Conservation (phyloP, 2,888 invertebrate genomes). For the Stenodera caucasica region DNA sequence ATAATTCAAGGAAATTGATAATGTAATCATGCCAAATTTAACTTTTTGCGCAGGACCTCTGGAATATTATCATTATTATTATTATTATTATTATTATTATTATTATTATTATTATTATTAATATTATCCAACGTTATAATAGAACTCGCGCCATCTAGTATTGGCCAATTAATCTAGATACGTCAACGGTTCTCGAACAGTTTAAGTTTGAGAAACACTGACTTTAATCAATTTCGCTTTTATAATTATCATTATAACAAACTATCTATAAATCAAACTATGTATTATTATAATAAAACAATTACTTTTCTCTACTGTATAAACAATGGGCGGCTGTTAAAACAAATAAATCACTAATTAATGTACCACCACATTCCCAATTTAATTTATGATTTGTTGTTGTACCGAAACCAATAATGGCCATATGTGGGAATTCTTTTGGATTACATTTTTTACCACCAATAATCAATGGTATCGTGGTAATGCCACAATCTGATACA, state of each 20-base stretch:
- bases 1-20: neutral
- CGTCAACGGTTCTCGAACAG: too few relatives aligned
- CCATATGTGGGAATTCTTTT: slow-evolving; percentile 25
- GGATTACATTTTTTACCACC: slow-evolving; percentile 8
- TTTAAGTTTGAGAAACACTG: too few relatives aligned
- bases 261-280: too few relatives aligned
- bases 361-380: slow-evolving; percentile 67
- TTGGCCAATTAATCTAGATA: too few relatives aligned
- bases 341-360: slow-evolving; percentile 65
- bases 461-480: slow-evolving; percentile 6
- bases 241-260: too few relatives aligned
- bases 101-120: too few relatives aligned
- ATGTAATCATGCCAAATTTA: neutral
- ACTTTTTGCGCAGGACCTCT: neutral
- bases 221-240: too few relatives aligned
- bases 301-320: slow-evolving; percentile 7
- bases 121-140: too few relatives aligned
- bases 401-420: slow-evolving; percentile 13
- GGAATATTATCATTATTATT: neutral
- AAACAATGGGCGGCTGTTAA: slow-evolving; percentile 70
- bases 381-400: slow-evolving; percentile 35
- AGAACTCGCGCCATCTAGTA: too few relatives aligned
- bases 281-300: neutral
- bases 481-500: neutral
- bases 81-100: too few relatives aligned